A percentile compares a stretch with the other conserved stretches of the same genome.
Conservation (phyloP, 1,140 invertebrate genomes). For the Monomorium pharaonis region DNA sequence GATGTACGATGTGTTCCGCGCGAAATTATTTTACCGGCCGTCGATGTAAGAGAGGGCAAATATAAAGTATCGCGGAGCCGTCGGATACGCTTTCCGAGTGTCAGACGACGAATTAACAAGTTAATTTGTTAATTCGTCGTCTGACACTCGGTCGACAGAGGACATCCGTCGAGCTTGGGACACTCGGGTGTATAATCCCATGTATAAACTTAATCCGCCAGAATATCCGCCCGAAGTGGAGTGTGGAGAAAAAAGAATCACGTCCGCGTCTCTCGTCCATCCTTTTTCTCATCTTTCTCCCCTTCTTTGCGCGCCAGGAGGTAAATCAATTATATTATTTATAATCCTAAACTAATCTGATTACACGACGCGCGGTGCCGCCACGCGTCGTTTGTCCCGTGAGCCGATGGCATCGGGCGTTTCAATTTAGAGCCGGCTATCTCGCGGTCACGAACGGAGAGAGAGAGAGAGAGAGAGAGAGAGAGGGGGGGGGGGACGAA, state of each 20-base stretch:
- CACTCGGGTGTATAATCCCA: background rate
- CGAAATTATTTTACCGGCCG: conserved; percentile 15
- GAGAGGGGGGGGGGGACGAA: conserved; percentile 21
- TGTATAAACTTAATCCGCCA: conserved; percentile 16
- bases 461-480: conserved; percentile 7
- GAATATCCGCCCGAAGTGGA: background rate
- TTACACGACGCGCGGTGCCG: conserved; percentile 66
- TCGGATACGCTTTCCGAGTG: conserved; percentile 31
- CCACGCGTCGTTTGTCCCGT: conserved; percentile 67
- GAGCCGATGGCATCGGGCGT: conserved; percentile 60
- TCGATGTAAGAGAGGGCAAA: conserved; percentile 2
- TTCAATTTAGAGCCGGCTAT: conserved; percentile 64
- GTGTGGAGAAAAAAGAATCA: background rate
- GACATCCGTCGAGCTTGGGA: conserved; percentile 10
- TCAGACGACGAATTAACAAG: no score
- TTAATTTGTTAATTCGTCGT: conserved; percentile 8
- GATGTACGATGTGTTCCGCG: background rate
- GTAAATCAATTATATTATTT: conserved; percentile 77
- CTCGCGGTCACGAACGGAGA: conserved; percentile 25
- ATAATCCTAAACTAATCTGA: conserved; percentile 74
- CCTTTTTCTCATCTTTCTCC: conserved; percentile 1
- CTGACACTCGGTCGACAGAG: conserved; percentile 20
- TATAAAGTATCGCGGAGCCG: background rate
- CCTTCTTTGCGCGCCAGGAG: conserved; percentile 54
- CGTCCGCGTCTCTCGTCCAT: background rate